Base-by-base conservation (phyloP, 2,888 invertebrate genomes). In the Nemurella pictetii region DNA sequence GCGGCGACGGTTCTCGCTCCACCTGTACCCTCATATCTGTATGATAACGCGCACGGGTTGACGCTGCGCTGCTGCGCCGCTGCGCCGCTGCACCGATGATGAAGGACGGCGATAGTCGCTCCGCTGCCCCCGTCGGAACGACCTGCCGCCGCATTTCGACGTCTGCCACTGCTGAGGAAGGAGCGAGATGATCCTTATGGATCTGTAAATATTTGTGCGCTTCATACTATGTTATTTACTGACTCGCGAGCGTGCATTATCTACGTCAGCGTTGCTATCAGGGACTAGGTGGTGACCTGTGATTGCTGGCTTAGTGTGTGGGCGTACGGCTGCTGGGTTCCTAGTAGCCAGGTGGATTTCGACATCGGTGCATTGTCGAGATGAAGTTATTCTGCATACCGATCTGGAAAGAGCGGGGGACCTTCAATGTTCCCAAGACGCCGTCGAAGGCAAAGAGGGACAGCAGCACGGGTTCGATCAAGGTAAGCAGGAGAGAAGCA, bases 341-440 rank as follows among this genome's bases (percentile, higher is more conserved):
- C n/a, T 75, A 26, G 75, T 25, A 75, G 4, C 27, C 55, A n/a
- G 9, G 55, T 55, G 55, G 20, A 55, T 55, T 55, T 20, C 55
- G 55, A n/a, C n/a, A n/a, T 55, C 55, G 20, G 55, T 55, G 55
- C 55, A 55, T 1, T 55, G 75, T 25, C 35, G 55, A 82, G 20
- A 82, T 82, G 82, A 55, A 72, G 82, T 28, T 82, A 2, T 82
- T 82, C n/a, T 82, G 82, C 72, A 27, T 82, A 26, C 82, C 82
- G 20, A 29, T 82, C 73, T 26, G 82, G 20, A 82, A 72, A 12
- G 26, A 72, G n/a, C 2, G 72, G 27, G 82, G 82, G 15, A 82
- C 0, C 0, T 82, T 55, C 5, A 36, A 36, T n/a, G 20, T 82
- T 4, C 72, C 82, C 26, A 72, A 72, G 27, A 82, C 27, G 78